phyloP scores from a whole-genome alignment of 2,113 vertebrate species.

The Morone chrysops region DNA sequence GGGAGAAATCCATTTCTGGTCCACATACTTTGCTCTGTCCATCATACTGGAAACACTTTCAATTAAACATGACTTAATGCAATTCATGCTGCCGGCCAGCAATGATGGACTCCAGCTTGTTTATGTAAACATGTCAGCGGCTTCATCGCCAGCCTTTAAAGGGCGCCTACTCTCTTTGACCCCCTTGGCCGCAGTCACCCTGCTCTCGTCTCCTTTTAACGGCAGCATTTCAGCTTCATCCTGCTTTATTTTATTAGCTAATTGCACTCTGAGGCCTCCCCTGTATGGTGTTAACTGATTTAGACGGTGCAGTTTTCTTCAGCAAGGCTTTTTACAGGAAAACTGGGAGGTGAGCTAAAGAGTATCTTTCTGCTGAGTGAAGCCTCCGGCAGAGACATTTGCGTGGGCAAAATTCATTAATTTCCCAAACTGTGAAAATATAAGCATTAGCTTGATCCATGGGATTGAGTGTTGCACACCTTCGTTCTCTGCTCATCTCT shows the following conservation, averaged over 20 bases:
- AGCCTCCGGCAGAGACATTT: conserved; percentile 39
- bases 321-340: conserved; percentile 33
- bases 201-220: conserved; percentile 32
- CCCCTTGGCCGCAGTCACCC: conserved; percentile 17
- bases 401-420: conserved; percentile 61
- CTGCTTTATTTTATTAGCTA: conserved; percentile 53
- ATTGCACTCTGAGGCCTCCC: conserved; percentile 58
- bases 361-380: conserved; percentile 36
- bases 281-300: conserved; percentile 50
- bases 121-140: conserved; percentile 56
- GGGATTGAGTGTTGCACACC: conserved; percentile 39
- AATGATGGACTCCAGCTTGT: conserved; percentile 46
- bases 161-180: conserved; percentile 52
- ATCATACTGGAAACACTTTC: conserved; percentile 59
- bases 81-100: conserved; percentile 35
- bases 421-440: conserved; percentile 52
- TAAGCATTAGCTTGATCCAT: conserved; percentile 37
- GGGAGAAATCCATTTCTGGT: conserved; percentile 43
- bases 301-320: conserved; percentile 10
- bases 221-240: conserved; percentile 38
- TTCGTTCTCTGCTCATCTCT: conserved; percentile 26
- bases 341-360: conserved; percentile 33
- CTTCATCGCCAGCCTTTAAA: conserved; percentile 43
- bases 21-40: conserved; percentile 39
- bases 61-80: conserved; percentile 56